Percentiles rank a stretch among this genome's conserved stretches.
Conservation (phyloP, 2,113 vertebrate species). For the Thomomys bottae region DNA sequence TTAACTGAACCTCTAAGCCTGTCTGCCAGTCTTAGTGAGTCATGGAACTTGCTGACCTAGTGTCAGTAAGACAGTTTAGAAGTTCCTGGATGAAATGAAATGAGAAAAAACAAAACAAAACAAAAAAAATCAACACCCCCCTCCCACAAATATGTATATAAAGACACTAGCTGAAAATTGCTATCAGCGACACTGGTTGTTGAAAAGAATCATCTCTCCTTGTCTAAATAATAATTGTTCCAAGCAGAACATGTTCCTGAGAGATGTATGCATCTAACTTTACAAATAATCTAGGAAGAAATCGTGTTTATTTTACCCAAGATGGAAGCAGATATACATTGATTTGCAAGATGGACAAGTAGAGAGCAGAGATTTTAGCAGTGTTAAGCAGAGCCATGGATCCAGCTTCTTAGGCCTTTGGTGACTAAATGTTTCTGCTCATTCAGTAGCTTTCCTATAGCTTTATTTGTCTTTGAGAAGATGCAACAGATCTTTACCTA, state of each 20-base stretch:
- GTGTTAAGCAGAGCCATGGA: constrained; percentile 37
- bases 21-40: background rate
- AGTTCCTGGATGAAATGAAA: background rate
- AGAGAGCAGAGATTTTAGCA: constrained; percentile 49
- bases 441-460: constrained; percentile 29
- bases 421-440: constrained; percentile 58
- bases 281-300: background rate
- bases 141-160: too few relatives aligned
- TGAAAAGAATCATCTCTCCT: constrained; percentile 12
- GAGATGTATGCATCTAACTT: background rate
- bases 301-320: background rate
- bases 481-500: constrained; percentile 43
- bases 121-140: too few relatives aligned
- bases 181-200: constrained; percentile 7
- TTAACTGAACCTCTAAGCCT: background rate
- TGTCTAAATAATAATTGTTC: constrained; percentile 9
- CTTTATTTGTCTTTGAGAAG: constrained; percentile 64
- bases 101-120: too few relatives aligned
- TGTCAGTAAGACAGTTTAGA: background rate
- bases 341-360: constrained; percentile 50
- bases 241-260: background rate
- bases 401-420: constrained; percentile 35
- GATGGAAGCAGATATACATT: constrained; percentile 27
- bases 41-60: background rate
- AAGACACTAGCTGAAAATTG: background rate